Conservation (phyloP, 2,888 invertebrate genomes). For the Volucella bombylans region DNA sequence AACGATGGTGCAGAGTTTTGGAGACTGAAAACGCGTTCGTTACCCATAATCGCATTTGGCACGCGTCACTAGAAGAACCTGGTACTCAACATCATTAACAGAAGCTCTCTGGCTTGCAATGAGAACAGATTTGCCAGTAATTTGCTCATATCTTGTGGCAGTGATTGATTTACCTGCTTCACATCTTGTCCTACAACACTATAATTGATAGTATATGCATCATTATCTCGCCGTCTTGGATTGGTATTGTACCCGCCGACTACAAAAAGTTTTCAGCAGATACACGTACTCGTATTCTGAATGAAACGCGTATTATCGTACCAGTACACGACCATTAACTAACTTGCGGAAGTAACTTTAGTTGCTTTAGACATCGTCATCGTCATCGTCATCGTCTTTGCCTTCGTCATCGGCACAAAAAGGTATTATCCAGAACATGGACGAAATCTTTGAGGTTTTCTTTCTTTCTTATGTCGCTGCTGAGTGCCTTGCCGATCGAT, state of each 20-base stretch:
- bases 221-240: slow-evolving; percentile 46
- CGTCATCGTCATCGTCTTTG: too few species aligned
- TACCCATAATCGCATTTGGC: slow-evolving; percentile 63
- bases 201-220: slow-evolving; percentile 73
- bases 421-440: slow-evolving; percentile 59
- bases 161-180: slow-evolving; percentile 71
- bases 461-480: slow-evolving; percentile 39
- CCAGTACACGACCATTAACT: slow-evolving; percentile 55
- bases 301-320: slow-evolving; percentile 55
- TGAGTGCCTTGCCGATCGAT: slow-evolving; percentile 3
- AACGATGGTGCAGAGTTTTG: slow-evolving; percentile 60
- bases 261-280: slow-evolving; percentile 6
- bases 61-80: slow-evolving; percentile 62
- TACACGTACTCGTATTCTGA: slow-evolving; percentile 43
- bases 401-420: slow-evolving; percentile 54
- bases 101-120: slow-evolving; percentile 67
- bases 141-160: slow-evolving; percentile 73
- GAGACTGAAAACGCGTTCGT: slow-evolving; percentile 19
- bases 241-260: slow-evolving; percentile 52
- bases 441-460: slow-evolving; percentile 50
- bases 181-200: slow-evolving; percentile 60
- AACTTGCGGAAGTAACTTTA: slow-evolving; percentile 64
- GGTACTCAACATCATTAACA: slow-evolving; percentile 67
- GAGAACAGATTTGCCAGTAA: slow-evolving; percentile 72
- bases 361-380: slow-evolving; percentile 41